Evolutionary conservation across 2,888 invertebrate genomes (phyloP).

Genomic region (Lithophane socia): DNA sequence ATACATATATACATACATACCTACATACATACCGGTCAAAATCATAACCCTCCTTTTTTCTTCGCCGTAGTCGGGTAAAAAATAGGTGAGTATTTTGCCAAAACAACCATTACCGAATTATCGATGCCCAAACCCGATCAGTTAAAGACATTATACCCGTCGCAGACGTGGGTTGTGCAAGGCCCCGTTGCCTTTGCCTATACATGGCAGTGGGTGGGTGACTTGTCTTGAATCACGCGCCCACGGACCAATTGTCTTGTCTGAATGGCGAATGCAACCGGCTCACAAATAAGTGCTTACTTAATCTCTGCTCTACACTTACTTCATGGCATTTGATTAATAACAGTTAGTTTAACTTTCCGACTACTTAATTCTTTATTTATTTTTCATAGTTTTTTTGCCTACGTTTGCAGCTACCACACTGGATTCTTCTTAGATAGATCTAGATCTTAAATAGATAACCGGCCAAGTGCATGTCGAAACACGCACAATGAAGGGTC

Average conservation of each 20-base stretch:
- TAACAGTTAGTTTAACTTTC: conserved; percentile 26
- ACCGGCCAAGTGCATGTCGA: no score
- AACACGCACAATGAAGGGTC: no score
- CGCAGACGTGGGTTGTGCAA: conserved; percentile 79
- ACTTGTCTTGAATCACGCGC: conserved; percentile 82
- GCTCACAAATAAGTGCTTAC: conserved; percentile 66
- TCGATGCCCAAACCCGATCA: conserved; percentile 67
- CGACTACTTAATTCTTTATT: conserved; percentile 7
- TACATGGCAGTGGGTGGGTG: conserved; percentile 78
- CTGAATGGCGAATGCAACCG: conserved; percentile 74
- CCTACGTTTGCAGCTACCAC: neutral
- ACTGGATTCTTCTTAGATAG: no score
- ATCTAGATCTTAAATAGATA: no score
- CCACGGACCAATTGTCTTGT: conserved; percentile 77
- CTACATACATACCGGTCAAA: no score
- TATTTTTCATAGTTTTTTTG: neutral
- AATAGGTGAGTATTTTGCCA: conserved; percentile 7
- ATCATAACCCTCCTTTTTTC: no score
- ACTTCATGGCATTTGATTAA: conserved; percentile 39
- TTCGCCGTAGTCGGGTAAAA: no score
- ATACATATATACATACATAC: no score
- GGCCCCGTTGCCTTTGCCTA: conserved; percentile 75
- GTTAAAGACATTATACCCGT: conserved; percentile 61
- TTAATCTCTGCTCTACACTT: conserved; percentile 51
- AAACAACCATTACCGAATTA: conserved; percentile 62